Evolutionary conservation across 2,113 vertebrate species (phyloP).

Genomic region (Aegithalos caudatus): DNA sequence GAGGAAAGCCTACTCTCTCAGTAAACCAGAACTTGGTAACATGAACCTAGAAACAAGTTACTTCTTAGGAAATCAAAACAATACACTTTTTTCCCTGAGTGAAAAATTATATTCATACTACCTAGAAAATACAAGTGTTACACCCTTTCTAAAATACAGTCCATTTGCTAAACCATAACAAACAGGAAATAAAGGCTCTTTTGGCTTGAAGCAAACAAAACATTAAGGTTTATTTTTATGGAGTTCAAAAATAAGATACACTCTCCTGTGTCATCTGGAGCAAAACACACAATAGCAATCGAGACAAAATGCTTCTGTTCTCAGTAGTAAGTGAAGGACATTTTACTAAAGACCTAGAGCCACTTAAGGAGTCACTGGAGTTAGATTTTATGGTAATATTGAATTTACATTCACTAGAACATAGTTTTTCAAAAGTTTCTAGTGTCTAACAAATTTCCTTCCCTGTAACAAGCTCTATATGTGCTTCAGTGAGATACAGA

Average conservation of each 20-base stretch:
- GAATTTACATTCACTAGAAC: not conserved
- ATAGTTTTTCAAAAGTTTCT: not conserved
- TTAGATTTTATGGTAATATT: not conserved
- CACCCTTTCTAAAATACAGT: not conserved
- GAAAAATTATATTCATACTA: not conserved
- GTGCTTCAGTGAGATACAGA: not conserved
- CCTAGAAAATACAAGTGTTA: not conserved
- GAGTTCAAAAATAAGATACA: not conserved
- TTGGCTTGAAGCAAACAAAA: not conserved
- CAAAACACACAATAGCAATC: not conserved
- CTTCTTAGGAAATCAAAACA: not conserved
- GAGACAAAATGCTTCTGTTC: not conserved
- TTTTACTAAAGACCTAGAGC: not conserved
- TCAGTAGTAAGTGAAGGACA: not conserved
- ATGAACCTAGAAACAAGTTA: not conserved
- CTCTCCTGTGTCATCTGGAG: not conserved
- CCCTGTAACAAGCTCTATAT: accelerated
- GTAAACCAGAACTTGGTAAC: not conserved
- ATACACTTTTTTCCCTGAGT: not conserved
- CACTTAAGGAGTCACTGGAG: not conserved
- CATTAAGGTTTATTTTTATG: not conserved
- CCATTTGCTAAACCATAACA: not conserved
- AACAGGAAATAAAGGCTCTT: not conserved
- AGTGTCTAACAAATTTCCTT: not conserved
- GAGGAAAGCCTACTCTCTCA: not conserved